Base-by-base conservation (phyloP, 1,140 invertebrate genomes). In the Plutomurus gul region DNA sequence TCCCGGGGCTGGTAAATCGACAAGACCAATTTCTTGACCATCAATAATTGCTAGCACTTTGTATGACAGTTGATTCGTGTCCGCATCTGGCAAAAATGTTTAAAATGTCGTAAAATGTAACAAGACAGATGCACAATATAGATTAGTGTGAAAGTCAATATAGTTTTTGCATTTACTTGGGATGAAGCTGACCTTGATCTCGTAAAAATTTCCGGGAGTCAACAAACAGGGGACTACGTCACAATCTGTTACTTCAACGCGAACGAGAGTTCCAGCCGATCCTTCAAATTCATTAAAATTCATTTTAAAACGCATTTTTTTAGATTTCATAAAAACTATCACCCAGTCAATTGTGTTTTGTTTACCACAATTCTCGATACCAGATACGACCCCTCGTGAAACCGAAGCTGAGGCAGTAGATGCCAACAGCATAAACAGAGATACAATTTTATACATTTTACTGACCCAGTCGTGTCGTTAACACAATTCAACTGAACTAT, bases 321-420 rank as follows among this genome's bases (percentile, higher is more conserved):
- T 43, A 10, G n/a, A 43, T n/a, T 43, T 43, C n/a, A 43, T n/a
- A 43, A 43, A 43, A 43, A 43, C n/a, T 43, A 43, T n/a, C 8
- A n/a, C n/a, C n/a, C 8, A n/a, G 8, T 43, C 8, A 8, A 43
- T 43, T 8, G n/a, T 43, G 8, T 43, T 10, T n/a, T 43, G n/a
- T 20, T 10, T 72, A 72, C 70, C 70, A 43, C 70, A 72, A n/a
- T 72, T 72, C 40, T 72, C 70, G 1, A 72, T 37, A 20, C 39
- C 70, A 1, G 30, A 36, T 13, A 65, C 30, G 18, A 65, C 27
- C 18, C 56, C 56, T n/a, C 27, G 16, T 16, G 27, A 33, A n/a
- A 2, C 25, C 18, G 56, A 65, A 18, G 27, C 56, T 1, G 27
- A 20, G 1, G 56, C 16, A 18, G 13, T n/a, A 36, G 27, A 65